A percentile compares a stretch with the other conserved stretches of the same genome.
phyloP scores from a whole-genome alignment of 2,797 vertebrate species.

The Cirrhinus mrigala region DNA sequence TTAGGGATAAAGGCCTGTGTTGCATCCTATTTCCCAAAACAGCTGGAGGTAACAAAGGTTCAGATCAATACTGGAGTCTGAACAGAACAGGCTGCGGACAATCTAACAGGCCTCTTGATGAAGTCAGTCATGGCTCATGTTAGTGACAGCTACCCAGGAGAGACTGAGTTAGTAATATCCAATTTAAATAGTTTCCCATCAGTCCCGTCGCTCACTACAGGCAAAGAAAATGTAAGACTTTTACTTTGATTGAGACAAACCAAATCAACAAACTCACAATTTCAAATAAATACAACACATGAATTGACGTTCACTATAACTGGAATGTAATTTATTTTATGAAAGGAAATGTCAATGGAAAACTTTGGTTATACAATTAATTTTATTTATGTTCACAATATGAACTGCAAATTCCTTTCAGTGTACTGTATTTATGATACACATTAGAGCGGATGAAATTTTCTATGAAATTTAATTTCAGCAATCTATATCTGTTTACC shows the following conservation, averaged over 20 bases:
- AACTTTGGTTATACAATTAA: not conserved
- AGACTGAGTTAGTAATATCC: not conserved
- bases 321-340: not conserved
- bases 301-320: not conserved
- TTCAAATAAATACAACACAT: not conserved
- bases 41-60: constrained; percentile 29
- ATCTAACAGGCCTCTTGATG: constrained; percentile 26
- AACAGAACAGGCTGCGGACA: constrained; percentile 4
- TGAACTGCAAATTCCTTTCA: not conserved
- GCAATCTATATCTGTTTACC: not conserved
- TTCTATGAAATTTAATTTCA: not conserved
- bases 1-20: constrained; percentile 16
- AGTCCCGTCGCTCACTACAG: not conserved
- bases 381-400: not conserved
- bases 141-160: not conserved
- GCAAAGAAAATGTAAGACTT: not conserved
- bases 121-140: constrained; percentile 26
- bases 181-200: not conserved
- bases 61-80: constrained; percentile 23
- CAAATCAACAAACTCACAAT: not conserved
- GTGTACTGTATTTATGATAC: not conserved
- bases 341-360: not conserved
- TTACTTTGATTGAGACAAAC: not conserved
- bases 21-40: constrained; percentile 43
- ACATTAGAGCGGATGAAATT: not conserved